Percentiles rank a stretch among this genome's conserved stretches.
Conservation (phyloP, 2,113 vertebrate species). For the Eubucco bourcierii region DNA sequence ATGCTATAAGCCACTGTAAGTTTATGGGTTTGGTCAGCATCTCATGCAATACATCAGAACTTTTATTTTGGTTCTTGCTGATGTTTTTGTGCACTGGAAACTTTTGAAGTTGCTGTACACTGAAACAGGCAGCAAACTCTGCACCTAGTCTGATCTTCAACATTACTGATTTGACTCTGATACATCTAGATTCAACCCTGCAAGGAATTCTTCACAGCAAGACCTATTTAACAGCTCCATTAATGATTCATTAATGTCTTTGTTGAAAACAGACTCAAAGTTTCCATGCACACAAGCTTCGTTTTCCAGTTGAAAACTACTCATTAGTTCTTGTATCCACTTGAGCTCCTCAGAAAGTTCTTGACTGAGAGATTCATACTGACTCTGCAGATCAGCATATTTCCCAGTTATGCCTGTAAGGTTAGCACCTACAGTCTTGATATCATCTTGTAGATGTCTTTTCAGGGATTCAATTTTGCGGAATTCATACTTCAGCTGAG, state of each 20-base stretch:
- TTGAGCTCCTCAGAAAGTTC: conserved; percentile 83
- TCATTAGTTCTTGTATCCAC: conserved; percentile 84
- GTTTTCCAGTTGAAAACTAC: conserved; percentile 70
- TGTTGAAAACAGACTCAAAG: conserved; percentile 65
- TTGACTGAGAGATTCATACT: conserved; percentile 79
- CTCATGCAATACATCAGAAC: neutral
- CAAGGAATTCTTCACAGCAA: conserved; percentile 74
- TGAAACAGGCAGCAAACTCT: neutral
- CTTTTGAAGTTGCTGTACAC: neutral
- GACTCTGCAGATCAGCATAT: conserved; percentile 75
- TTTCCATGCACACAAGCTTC: conserved; percentile 52
- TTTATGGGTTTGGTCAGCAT: neutral
- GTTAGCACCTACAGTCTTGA: conserved; percentile 64
- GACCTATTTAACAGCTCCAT: conserved; percentile 78
- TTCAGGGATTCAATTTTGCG: conserved; percentile 81
- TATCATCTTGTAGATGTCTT: conserved; percentile 80
- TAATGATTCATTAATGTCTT: conserved; percentile 76
- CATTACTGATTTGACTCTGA: conserved; percentile 56
- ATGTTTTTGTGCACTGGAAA: neutral
- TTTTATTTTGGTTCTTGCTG: neutral
- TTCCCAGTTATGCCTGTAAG: conserved; percentile 72
- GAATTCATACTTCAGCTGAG: conserved; percentile 83
- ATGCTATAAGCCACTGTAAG: neutral
- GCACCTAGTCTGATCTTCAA: neutral
- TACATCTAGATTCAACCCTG: conserved; percentile 68